Evolutionary conservation across 2,797 vertebrate genomes (phyloP), one percentile per base, ranked within the genome.

Genomic region (Enteromius anoplus): DNA sequence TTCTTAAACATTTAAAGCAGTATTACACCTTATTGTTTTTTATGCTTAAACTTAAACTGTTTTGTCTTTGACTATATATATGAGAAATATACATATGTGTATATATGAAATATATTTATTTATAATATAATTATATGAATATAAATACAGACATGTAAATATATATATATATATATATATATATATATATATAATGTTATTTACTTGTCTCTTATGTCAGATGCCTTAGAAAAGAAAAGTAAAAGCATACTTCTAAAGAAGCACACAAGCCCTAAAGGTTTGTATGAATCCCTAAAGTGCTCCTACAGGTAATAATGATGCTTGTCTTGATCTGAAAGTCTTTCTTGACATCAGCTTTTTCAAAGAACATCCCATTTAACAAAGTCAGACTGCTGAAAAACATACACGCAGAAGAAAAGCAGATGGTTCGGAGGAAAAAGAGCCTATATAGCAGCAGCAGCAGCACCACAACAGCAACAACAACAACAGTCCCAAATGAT

Each of bases 321-420:
- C 21, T 11, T 0, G 2, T 2, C 49, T 53, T 68, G 32, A 68
- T 51, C 42, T 65, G 19, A 29, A 78, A 32, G 12, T 78, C 45
- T n/a, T 58, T 23, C 14, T 34, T 68, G 64, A 68, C 77, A 79
- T 68, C 14, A 53, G 14, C 14, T 55, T 23, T 37, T 79, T 69
- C 53, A 73, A 47, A 32, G 26, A 60, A 62, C 40, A 34, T 55
- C 68, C 45, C 53, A 47, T 37, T 45, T 78, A 78, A 51, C 62
- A 70, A 70, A 70, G 85, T 70, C 83, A 76, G 34, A 4, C 73
- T 84, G 82, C 83, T 64, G 65, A 40, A 82, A 49, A 78, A 87
- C 83, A 76, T 71, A 71, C 62, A 87, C 34, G 83, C 75, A 69
- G 58, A 58, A 66, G 62, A 83, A 83, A 84, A 86, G 70, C 81